These are phyloP conservation scores for Seira sanloemensis DNA, from an alignment of 2,888 invertebrate species.

Conservation along the genomic window DNA sequence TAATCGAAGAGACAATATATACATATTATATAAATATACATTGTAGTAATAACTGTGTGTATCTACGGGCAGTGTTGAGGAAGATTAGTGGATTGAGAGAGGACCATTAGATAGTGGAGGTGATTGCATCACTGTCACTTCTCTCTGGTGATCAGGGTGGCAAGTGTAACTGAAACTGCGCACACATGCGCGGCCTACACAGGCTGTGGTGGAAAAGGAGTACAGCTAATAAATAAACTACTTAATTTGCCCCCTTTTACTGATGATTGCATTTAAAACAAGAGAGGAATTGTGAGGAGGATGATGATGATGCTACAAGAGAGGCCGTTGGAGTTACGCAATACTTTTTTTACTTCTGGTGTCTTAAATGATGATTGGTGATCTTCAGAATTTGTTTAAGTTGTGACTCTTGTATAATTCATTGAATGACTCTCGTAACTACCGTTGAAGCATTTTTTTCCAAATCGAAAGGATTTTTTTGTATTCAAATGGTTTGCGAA, in stretches of 20 bases:
- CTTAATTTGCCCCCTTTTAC: conserved; percentile 13
- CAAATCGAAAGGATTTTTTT: no score
- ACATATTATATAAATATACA: no score
- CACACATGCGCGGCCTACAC: background rate
- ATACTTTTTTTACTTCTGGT: background rate
- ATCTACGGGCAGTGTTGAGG: background rate
- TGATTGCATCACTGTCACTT: conserved; percentile 1
- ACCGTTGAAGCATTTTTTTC: no score
- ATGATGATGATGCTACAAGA: background rate
- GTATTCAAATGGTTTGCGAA: no score
- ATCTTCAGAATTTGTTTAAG: no score
- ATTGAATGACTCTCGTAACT: no score
- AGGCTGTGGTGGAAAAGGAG: background rate
- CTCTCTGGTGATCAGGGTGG: background rate
- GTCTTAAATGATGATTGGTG: no score
- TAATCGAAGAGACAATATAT: no score
- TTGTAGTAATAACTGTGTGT: background rate
- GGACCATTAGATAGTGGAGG: background rate
- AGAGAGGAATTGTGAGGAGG: background rate
- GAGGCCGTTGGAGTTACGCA: background rate
- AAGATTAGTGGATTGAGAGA: background rate
- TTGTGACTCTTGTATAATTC: no score
- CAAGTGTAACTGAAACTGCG: background rate
- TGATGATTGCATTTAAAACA: conserved; percentile 4
- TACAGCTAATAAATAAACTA: background rate